phyloP scores from a whole-genome alignment of 2,888 invertebrate genomes.

The Nudaria mundana region DNA sequence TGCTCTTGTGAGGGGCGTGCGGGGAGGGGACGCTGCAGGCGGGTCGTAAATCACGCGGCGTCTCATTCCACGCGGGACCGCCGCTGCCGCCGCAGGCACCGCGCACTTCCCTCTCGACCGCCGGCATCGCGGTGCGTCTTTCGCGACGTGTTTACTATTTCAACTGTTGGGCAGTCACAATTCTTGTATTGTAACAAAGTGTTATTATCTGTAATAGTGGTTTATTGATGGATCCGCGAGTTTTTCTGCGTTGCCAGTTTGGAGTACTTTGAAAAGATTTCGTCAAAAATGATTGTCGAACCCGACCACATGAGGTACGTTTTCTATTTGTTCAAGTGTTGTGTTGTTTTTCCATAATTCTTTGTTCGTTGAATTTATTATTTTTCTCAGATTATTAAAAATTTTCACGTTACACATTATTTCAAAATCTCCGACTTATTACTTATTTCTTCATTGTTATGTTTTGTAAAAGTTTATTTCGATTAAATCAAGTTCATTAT shows the following conservation, averaged over 20 bases:
- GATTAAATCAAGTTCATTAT: no score
- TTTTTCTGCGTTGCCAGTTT: constrained; percentile 51
- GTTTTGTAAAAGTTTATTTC: constrained; percentile 2
- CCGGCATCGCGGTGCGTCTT: constrained; percentile 75
- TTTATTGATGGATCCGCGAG: constrained; percentile 68
- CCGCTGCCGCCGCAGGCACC: constrained; percentile 77
- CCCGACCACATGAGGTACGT: constrained; percentile 78
- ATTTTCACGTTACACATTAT: constrained; percentile 11
- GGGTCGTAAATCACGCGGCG: constrained; percentile 81
- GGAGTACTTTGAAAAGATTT: constrained; percentile 69
- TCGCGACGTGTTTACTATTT: constrained; percentile 76
- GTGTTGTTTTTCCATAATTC: constrained; percentile 45
- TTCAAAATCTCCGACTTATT: constrained; percentile 13
- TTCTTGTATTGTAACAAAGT: constrained; percentile 60
- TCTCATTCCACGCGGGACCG: constrained; percentile 81
- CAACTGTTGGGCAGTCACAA: constrained; percentile 60
- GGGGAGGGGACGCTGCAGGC: constrained; percentile 79
- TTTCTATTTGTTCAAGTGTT: constrained; percentile 61
- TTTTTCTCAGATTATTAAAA: constrained; percentile 19
- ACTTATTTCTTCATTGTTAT: constrained; percentile 4
- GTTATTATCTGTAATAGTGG: constrained; percentile 55
- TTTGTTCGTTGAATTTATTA: constrained; percentile 28
- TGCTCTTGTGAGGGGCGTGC: constrained; percentile 62
- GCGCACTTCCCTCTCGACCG: constrained; percentile 75
- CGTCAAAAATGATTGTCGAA: constrained; percentile 78